phyloP scores from a whole-genome alignment of 2,888 invertebrate species.

The Hartigia nigra region DNA sequence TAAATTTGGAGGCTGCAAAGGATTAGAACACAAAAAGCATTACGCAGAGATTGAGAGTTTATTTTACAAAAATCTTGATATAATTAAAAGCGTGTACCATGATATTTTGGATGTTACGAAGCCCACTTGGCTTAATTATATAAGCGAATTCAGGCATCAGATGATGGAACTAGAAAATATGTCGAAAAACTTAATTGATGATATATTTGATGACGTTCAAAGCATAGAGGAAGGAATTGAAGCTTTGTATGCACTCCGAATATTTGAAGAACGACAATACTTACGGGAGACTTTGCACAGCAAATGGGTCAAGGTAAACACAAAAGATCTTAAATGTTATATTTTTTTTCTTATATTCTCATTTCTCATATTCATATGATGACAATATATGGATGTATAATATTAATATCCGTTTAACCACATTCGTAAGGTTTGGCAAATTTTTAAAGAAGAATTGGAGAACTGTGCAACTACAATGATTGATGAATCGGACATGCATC shows the following conservation, averaged over 20 bases:
- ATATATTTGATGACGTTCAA: constrained; percentile 68
- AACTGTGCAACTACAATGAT: constrained; percentile 76
- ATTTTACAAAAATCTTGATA: constrained; percentile 65
- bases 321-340: constrained; percentile 6
- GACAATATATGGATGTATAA: not conserved
- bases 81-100: constrained; percentile 64
- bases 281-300: constrained; percentile 42
- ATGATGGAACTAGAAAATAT: constrained; percentile 70
- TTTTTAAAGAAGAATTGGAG: constrained; percentile 81
- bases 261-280: constrained; percentile 39
- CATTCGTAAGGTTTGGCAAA: constrained; percentile 72
- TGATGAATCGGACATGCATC: constrained; percentile 70
- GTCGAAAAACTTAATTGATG: constrained; percentile 68
- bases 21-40: constrained; percentile 50
- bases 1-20: constrained; percentile 67
- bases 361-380: not conserved
- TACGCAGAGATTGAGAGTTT: constrained; percentile 64
- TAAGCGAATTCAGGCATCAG: constrained; percentile 49
- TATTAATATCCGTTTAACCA: not conserved
- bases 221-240: constrained; percentile 70
- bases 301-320: constrained; percentile 50
- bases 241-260: constrained; percentile 65
- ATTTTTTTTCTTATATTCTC: not conserved
- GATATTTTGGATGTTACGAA: constrained; percentile 66
- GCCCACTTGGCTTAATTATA: constrained; percentile 67